These are phyloP conservation scores for Pseudocheirus occidentalis DNA, from an alignment of 2,797 vertebrate species.

Conservation along the genomic window DNA sequence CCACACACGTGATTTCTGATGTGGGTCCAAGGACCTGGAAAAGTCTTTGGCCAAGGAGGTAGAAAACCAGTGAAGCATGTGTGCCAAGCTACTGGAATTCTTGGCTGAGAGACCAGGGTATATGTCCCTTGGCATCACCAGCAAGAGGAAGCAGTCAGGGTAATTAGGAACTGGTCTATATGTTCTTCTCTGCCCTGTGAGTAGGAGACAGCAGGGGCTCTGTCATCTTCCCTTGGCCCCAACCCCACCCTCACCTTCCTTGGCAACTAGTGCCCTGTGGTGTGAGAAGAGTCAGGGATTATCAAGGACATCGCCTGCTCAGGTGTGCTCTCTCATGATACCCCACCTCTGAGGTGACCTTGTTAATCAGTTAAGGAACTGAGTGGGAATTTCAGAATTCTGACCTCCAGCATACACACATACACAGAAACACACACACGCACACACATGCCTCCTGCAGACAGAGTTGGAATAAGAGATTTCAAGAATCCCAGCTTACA, in stretches of 20 bases:
- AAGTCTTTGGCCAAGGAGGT: neutral
- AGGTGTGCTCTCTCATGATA: too few relatives aligned
- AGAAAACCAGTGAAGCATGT: neutral
- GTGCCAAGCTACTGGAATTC: neutral
- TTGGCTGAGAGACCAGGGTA: neutral
- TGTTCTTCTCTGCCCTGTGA: neutral
- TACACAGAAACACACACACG: neutral
- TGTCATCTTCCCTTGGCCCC: neutral
- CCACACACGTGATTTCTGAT: neutral
- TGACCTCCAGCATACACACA: neutral
- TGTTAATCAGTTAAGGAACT: neutral
- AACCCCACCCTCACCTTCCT: neutral
- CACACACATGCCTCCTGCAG: neutral
- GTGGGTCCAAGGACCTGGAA: neutral
- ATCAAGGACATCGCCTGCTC: neutral
- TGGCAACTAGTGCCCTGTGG: neutral
- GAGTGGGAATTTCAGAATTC: fast-evolving
- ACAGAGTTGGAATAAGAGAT: neutral
- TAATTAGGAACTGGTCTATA: neutral
- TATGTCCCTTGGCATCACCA: neutral
- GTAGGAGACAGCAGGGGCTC: neutral
- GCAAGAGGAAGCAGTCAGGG: neutral
- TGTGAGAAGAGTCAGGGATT: neutral
- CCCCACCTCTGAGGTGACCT: neutral
- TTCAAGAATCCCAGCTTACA: neutral